phyloP scores from a whole-genome alignment of 1,140 invertebrate genomes.

The Halesus radiatus region DNA sequence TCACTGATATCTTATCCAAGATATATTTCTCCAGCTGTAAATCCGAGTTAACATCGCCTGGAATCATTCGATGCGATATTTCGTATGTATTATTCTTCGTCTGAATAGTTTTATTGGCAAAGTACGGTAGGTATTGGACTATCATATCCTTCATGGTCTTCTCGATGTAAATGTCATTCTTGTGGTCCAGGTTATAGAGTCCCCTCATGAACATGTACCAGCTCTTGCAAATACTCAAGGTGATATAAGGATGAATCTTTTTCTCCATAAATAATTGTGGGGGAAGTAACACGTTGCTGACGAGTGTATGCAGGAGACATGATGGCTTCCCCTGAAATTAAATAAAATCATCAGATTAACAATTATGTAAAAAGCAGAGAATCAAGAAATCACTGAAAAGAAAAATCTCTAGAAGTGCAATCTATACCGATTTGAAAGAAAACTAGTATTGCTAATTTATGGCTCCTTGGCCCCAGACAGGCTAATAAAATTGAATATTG shows the following conservation, averaged over 20 bases:
- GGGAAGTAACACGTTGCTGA: constrained; percentile 50
- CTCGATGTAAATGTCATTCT: constrained; percentile 54
- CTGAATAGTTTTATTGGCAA: constrained; percentile 47
- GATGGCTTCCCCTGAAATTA: constrained; percentile 49
- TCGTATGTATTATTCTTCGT: constrained; percentile 48
- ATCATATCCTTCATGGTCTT: constrained; percentile 55
- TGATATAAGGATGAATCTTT: constrained; percentile 49
- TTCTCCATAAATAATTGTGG: constrained; percentile 56
- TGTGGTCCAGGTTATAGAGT: constrained; percentile 50
- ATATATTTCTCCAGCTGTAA: constrained; percentile 53
- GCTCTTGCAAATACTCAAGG: constrained; percentile 47
- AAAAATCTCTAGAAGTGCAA: too few relatives aligned
- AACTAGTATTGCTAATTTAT: too few relatives aligned
- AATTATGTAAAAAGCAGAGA: too few relatives aligned
- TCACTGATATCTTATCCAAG: constrained; percentile 51
- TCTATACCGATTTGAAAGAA: too few relatives aligned
- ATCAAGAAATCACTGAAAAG: too few relatives aligned
- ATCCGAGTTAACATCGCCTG: constrained; percentile 40
- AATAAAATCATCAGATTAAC: neutral
- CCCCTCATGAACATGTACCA: constrained; percentile 56
- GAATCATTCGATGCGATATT: constrained; percentile 49
- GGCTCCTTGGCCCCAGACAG: too few relatives aligned
- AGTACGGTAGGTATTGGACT: constrained; percentile 53
- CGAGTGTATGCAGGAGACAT: constrained; percentile 51
- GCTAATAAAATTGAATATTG: too few relatives aligned